Percentiles rank a stretch among this genome's conserved stretches.
These are phyloP conservation scores for Pseudococcus jackbeardsleyi DNA, from an alignment of 2,888 invertebrate genomes.

Conservation along the genomic window DNA sequence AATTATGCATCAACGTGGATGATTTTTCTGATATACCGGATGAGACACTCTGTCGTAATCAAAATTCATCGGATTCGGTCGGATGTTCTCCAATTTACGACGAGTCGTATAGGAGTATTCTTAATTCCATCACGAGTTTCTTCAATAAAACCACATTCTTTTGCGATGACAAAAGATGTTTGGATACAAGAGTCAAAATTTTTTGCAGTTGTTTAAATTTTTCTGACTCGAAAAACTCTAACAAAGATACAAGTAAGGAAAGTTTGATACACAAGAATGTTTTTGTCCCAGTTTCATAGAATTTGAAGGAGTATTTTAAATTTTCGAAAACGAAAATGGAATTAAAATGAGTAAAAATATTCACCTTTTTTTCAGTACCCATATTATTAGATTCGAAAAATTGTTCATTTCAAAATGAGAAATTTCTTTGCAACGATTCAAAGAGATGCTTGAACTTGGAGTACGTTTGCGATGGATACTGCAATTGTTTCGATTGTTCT, in stretches of 20 bases:
- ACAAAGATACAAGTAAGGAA: too few species aligned
- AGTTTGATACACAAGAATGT: too few species aligned
- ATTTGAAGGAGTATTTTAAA: too few species aligned
- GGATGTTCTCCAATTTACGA: too few species aligned
- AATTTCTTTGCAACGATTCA: neutral
- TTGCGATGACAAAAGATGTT: neutral
- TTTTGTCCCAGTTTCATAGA: too few species aligned
- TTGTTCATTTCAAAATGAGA: neutral
- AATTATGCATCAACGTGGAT: neutral
- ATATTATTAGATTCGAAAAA: neutral
- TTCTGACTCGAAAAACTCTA: too few species aligned
- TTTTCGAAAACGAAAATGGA: too few species aligned
- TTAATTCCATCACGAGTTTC: too few species aligned
- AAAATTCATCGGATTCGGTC: neutral
- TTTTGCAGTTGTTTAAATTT: neutral
- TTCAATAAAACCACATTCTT: neutral
- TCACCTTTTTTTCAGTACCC: too few species aligned
- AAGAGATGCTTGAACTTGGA: neutral
- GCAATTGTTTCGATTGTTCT: slow-evolving; percentile 1
- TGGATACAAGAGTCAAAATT: neutral
- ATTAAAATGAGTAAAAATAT: too few species aligned
- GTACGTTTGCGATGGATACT: neutral
- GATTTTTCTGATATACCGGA: neutral
- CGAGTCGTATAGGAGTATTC: too few species aligned
- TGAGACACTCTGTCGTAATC: neutral